These are phyloP conservation scores for Dicrostonyx torquatus DNA, from an alignment of 2,797 vertebrate species.

Conservation along the genomic window DNA sequence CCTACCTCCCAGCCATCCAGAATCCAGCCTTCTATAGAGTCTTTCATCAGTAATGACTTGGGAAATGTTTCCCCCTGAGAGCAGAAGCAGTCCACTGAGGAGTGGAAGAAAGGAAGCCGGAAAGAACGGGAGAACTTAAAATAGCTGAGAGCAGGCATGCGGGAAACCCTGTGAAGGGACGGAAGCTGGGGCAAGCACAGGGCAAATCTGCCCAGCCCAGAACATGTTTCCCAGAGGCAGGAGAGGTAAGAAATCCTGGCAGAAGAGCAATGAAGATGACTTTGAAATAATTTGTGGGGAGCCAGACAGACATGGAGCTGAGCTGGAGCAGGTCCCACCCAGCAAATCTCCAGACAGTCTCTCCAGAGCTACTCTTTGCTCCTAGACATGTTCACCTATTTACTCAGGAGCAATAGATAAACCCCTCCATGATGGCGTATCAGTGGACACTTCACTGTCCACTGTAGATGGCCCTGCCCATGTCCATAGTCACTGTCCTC, in stretches of 20 bases:
- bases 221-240: conserved; percentile 45
- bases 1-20: conserved; percentile 67
- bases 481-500: not conserved
- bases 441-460: not conserved
- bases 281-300: conserved; percentile 62
- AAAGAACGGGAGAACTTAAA: conserved; percentile 26
- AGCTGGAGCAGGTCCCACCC: conserved; percentile 48
- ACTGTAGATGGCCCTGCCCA: not conserved
- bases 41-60: conserved; percentile 50
- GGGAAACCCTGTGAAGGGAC: conserved; percentile 66
- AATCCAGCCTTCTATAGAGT: conserved; percentile 48
- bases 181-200: conserved; percentile 55
- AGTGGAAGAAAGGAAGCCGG: not conserved
- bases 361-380: conserved; percentile 58
- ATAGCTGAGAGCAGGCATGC: conserved; percentile 27
- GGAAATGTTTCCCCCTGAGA: conserved; percentile 50
- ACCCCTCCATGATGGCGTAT: not conserved
- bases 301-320: accelerated
- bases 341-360: not conserved
- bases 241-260: conserved; percentile 20
- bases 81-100: conserved; percentile 51
- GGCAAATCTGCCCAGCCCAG: conserved; percentile 31
- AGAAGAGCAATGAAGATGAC: conserved; percentile 46
- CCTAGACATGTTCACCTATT: conserved; percentile 13
- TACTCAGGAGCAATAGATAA: conserved; percentile 37